Conservation (phyloP, 2,113 vertebrate species). For the Melospiza melodia region DNA sequence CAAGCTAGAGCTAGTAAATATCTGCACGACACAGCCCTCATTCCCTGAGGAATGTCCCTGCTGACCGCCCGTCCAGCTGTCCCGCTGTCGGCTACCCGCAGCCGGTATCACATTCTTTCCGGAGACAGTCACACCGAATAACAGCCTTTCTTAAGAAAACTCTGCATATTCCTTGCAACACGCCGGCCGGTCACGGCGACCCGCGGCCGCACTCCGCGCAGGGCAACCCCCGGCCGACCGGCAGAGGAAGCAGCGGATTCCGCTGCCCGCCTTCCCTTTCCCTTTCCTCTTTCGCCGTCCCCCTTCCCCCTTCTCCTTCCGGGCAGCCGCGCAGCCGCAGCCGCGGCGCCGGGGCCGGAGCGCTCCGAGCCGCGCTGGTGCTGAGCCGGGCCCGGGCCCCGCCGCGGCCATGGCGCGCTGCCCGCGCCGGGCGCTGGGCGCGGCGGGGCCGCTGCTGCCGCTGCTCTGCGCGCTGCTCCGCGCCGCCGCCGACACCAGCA, state of each 20-base stretch:
- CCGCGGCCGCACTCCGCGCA: neutral
- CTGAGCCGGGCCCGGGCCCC: neutral
- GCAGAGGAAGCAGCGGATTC: neutral
- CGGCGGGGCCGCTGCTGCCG: neutral
- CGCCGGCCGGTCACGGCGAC: neutral
- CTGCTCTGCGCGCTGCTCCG: conserved; percentile 17
- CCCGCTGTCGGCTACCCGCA: neutral
- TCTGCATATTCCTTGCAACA: neutral
- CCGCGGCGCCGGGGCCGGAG: neutral
- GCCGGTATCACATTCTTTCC: neutral
- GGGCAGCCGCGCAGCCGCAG: neutral
- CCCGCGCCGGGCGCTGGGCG: too few species aligned
- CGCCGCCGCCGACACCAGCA: conserved; percentile 8
- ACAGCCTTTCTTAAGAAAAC: neutral
- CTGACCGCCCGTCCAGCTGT: neutral
- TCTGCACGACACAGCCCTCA: neutral
- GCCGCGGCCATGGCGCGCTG: neutral
- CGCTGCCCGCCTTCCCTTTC: neutral
- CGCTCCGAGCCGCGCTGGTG: neutral
- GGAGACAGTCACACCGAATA: neutral
- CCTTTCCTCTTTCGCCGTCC: neutral
- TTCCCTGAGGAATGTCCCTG: neutral
- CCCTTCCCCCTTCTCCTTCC: neutral
- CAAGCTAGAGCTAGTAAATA: neutral
- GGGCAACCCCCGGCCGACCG: neutral